Percentiles rank a stretch among this genome's conserved stretches.
These are phyloP conservation scores for Oryctes rhinoceros DNA, from an alignment of 1,140 invertebrate genomes.

Conservation along the genomic window DNA sequence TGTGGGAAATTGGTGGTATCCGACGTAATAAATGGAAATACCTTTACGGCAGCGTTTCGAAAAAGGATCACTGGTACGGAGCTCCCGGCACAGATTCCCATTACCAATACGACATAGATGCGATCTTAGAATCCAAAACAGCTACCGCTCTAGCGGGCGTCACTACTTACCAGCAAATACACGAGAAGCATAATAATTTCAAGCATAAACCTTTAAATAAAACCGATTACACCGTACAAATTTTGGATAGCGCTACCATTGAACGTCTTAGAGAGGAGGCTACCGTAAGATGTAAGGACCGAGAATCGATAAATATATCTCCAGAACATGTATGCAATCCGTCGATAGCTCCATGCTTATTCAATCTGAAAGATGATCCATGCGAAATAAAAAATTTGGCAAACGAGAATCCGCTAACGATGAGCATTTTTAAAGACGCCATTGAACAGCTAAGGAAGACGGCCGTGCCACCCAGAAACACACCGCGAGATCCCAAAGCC, in stretches of 20 bases:
- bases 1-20: conserved; percentile 69
- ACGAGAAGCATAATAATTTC: conserved; percentile 52
- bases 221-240: conserved; percentile 39
- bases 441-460: conserved; percentile 63
- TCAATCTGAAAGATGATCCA: conserved; percentile 77
- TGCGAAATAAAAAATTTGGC: conserved; percentile 80
- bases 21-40: conserved; percentile 78
- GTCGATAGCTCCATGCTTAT: conserved; percentile 71
- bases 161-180: conserved; percentile 61
- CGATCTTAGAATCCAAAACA: conserved; percentile 64
- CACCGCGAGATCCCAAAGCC: conserved; percentile 63
- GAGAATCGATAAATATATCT: conserved; percentile 41
- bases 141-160: conserved; percentile 62
- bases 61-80: conserved; percentile 69
- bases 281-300: conserved; percentile 57
- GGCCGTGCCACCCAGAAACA: conserved; percentile 64
- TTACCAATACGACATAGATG: conserved; percentile 61
- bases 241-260: conserved; percentile 60
- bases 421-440: conserved; percentile 62
- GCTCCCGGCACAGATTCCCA: conserved; percentile 61
- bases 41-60: conserved; percentile 68
- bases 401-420: conserved; percentile 59
- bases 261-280: conserved; percentile 60
- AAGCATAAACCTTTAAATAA: conserved; percentile 46
- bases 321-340: conserved; percentile 63